phyloP scores from a whole-genome alignment of 64 coral and sea anemone species.

The Exaiptasia diaphana region DNA sequence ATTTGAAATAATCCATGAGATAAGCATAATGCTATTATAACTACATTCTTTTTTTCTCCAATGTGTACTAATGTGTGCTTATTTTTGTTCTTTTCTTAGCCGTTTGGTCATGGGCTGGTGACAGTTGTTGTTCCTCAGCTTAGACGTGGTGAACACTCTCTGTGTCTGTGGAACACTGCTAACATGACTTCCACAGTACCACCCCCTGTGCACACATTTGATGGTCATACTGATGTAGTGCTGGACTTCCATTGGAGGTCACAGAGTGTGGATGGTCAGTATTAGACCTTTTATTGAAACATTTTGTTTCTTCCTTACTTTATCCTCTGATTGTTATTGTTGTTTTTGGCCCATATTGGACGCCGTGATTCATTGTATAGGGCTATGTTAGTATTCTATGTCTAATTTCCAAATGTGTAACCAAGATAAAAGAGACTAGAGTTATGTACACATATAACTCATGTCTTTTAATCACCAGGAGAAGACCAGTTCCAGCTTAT shows the following conservation, averaged over 20 bases:
- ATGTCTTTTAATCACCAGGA: too few relatives aligned
- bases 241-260: slow-evolving; percentile 91
- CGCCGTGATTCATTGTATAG: too few relatives aligned
- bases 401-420: too few relatives aligned
- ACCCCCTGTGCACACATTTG: slow-evolving; percentile 71
- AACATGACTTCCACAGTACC: slow-evolving; percentile 61
- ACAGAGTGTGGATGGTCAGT: slow-evolving; percentile 51
- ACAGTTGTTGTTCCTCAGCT: slow-evolving; percentile 79
- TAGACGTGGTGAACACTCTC: slow-evolving; percentile 65
- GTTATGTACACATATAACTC: too few relatives aligned
- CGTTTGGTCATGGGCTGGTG: slow-evolving; percentile 83
- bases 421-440: too few relatives aligned
- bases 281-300: neutral
- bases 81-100: slow-evolving; percentile 25
- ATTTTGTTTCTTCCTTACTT: neutral
- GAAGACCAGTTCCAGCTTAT: slow-evolving; percentile 89
- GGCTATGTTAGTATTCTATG: too few relatives aligned
- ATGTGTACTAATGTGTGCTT: too few relatives aligned
- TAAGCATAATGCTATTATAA: too few relatives aligned
- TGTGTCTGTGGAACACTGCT: slow-evolving; percentile 74
- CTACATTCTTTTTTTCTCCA: too few relatives aligned
- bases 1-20: too few relatives aligned
- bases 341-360: too few relatives aligned
- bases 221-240: slow-evolving; percentile 77
- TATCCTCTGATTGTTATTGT: neutral